Evolutionary conservation across 1,140 invertebrate genomes (phyloP).

Genomic region (Drosophila orosa): DNA sequence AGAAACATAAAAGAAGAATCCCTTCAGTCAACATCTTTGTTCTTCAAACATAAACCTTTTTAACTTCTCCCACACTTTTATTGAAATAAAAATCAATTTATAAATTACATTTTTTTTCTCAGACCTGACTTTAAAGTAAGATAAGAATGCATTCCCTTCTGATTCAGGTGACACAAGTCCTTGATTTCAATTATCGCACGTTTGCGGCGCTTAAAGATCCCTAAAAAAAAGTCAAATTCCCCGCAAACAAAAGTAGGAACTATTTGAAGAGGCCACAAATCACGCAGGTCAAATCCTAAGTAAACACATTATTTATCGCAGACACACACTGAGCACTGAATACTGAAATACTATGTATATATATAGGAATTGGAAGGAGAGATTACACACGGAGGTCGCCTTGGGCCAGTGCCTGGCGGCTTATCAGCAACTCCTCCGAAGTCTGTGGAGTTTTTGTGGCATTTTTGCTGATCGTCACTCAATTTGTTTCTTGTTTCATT

Average conservation of each 20-base stretch:
- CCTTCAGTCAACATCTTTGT: not conserved
- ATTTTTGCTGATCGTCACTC: constrained; percentile 62
- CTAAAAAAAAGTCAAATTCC: constrained; percentile 18
- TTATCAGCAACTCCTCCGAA: constrained; percentile 62
- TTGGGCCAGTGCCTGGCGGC: constrained; percentile 47
- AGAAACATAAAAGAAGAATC: not conserved
- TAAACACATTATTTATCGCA: constrained; percentile 83
- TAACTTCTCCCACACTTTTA: constrained; percentile 1
- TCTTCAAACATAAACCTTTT: not conserved
- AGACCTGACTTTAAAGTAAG: constrained; percentile 6
- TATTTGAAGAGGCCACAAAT: constrained; percentile 75
- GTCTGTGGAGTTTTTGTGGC: constrained; percentile 15
- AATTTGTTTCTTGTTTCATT: constrained; percentile 61
- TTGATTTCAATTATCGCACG: constrained; percentile 25
- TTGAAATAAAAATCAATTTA: not conserved
- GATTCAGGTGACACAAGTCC: constrained; percentile 32
- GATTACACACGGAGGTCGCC: constrained; percentile 52
- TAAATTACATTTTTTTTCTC: not conserved
- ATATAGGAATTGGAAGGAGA: constrained; percentile 1
- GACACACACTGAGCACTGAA: constrained; percentile 23
- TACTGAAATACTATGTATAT: constrained; percentile 6
- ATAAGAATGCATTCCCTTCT: not conserved
- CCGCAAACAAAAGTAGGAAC: constrained; percentile 32
- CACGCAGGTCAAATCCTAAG: constrained; percentile 79
- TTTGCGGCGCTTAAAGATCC: constrained; percentile 29